Evolutionary conservation across 2,113 vertebrate genomes (phyloP).

Genomic region (Oostethus manadensis): DNA sequence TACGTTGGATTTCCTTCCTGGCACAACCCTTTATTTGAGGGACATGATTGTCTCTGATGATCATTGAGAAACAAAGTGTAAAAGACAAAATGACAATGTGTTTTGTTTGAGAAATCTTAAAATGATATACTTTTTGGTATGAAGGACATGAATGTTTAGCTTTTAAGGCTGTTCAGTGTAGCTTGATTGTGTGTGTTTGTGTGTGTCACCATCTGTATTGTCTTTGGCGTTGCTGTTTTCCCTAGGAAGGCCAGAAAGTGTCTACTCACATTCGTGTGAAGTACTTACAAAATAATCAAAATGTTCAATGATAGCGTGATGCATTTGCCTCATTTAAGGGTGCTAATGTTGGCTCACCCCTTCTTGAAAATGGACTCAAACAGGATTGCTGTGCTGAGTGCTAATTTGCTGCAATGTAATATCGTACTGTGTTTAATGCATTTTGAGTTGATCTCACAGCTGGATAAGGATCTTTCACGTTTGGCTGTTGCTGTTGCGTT

Average conservation of each 20-base stretch:
- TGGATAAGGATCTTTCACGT: conserved; percentile 44
- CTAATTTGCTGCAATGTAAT: conserved; percentile 65
- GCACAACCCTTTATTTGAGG: no score
- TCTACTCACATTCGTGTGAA: neutral
- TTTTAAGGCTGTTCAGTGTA: conserved; percentile 23
- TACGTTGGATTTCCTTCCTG: no score
- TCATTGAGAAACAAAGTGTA: no score
- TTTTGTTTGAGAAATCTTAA: conserved; percentile 1
- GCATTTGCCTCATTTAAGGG: neutral
- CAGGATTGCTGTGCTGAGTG: conserved; percentile 9
- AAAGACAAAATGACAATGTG: no score
- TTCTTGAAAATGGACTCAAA: conserved; percentile 2
- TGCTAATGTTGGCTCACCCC: neutral
- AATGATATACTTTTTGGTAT: neutral
- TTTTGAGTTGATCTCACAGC: conserved; percentile 74
- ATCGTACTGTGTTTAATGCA: conserved; percentile 64
- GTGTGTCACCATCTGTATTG: conserved; percentile 32
- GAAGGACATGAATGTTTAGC: conserved; percentile 24
- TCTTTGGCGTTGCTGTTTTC: conserved; percentile 17
- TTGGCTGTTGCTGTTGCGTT: conserved; percentile 18
- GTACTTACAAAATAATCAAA: neutral
- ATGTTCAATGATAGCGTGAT: conserved; percentile 1
- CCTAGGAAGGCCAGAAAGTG: conserved; percentile 9
- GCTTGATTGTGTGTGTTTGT: conserved; percentile 10
- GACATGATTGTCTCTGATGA: no score